Percentiles rank a stretch among this genome's conserved stretches.
These are phyloP conservation scores for Hofmannophila pseudospretella DNA, from an alignment of 2,888 invertebrate genomes.

Conservation along the genomic window DNA sequence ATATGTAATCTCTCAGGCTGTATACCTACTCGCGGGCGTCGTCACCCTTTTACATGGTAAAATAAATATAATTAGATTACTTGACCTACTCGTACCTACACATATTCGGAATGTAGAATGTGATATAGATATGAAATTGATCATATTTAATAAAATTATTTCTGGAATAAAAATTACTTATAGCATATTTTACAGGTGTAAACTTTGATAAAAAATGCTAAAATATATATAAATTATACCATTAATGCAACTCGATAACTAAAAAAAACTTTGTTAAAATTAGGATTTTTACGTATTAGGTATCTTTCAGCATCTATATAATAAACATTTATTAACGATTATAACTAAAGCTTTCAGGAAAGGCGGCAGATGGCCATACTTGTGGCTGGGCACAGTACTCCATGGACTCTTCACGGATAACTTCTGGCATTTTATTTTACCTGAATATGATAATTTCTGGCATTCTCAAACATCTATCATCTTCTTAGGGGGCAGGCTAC, in stretches of 20 bases:
- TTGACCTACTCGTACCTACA: background rate
- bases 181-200: no score
- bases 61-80: background rate
- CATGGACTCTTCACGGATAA: constrained; percentile 85
- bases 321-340: no score
- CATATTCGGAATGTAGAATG: background rate
- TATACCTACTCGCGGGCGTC: constrained; percentile 79
- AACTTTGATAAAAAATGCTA: background rate
- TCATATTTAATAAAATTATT: no score
- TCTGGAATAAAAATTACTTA: no score
- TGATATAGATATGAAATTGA: background rate
- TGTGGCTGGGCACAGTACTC: constrained; percentile 85
- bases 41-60: constrained; percentile 83
- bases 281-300: no score
- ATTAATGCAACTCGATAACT: no score
- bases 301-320: no score
- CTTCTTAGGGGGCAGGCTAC: constrained; percentile 83
- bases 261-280: no score
- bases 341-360: constrained; percentile 83
- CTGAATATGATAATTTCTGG: constrained; percentile 91
- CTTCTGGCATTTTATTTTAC: constrained; percentile 82
- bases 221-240: background rate
- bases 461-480: constrained; percentile 87
- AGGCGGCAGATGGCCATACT: constrained; percentile 85
- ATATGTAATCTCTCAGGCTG: constrained; percentile 80